Conservation (phyloP, 2,113 vertebrate genomes). For the Cyanistes caeruleus region DNA sequence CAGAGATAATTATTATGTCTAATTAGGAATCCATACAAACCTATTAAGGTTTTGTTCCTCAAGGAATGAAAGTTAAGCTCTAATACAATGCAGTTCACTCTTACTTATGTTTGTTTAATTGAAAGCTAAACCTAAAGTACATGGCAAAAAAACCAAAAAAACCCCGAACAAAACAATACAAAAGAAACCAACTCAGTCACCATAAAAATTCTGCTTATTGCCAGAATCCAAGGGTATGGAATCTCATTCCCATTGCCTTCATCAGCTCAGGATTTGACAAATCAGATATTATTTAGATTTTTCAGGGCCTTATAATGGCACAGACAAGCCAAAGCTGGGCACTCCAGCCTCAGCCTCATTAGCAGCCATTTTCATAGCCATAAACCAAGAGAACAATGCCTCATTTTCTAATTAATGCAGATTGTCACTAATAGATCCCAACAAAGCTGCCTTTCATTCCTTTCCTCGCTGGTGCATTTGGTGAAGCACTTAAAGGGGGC, state of each 20-base stretch:
- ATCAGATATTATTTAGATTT: neutral
- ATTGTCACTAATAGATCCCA: conserved; percentile 56
- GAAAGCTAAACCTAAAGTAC: neutral
- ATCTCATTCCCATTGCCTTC: neutral
- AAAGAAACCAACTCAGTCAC: neutral
- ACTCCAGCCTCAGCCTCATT: neutral
- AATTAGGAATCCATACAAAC: neutral
- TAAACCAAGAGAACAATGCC: conserved; percentile 10
- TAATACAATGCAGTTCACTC: neutral
- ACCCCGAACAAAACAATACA: neutral
- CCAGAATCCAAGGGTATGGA: neutral
- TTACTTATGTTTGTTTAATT: neutral
- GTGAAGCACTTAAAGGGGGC: conserved; percentile 69
- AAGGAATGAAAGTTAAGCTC: neutral
- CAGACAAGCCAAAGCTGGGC: neutral
- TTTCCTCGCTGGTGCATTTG: conserved; percentile 61
- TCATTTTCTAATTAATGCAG: conserved; percentile 42
- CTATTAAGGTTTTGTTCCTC: neutral
- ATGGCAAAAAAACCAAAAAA: neutral
- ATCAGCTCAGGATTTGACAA: neutral
- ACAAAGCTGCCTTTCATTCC: conserved; percentile 73
- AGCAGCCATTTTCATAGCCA: conserved; percentile 1
- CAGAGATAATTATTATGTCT: neutral
- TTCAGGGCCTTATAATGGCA: neutral
- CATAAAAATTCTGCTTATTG: neutral